These are phyloP conservation scores for Trichechus manatus DNA, from an alignment of 2,113 vertebrate genomes.

Conservation along the genomic window DNA sequence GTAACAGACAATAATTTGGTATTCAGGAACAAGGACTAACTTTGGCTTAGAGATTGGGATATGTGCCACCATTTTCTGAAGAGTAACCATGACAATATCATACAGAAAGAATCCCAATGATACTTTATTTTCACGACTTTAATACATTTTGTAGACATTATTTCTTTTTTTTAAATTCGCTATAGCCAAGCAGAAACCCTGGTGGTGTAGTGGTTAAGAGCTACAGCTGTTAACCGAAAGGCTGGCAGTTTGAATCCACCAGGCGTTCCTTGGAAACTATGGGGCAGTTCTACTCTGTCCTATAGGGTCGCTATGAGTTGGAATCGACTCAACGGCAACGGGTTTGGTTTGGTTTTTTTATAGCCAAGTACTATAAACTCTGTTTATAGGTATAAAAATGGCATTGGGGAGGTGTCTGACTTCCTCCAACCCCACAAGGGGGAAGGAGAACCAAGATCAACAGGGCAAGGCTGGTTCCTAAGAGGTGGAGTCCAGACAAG, in stretches of 20 bases:
- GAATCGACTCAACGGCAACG: too few species aligned
- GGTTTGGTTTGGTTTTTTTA: background rate
- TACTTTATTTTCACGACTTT: background rate
- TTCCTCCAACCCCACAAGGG: too few species aligned
- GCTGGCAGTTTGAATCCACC: too few species aligned
- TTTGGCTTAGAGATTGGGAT: background rate
- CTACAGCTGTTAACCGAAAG: too few species aligned
- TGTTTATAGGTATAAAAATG: background rate
- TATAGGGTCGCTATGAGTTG: too few species aligned
- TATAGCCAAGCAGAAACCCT: background rate
- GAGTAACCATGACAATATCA: conserved; percentile 8
- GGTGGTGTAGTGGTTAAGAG: too few species aligned
- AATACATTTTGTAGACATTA: conserved; percentile 9
- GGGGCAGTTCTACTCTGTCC: too few species aligned
- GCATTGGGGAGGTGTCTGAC: too few species aligned
- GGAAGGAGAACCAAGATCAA: too few species aligned
- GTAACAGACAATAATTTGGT: background rate
- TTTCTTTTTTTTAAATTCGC: background rate
- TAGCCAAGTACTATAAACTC: background rate
- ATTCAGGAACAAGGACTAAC: background rate
- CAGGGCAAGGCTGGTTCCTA: too few species aligned
- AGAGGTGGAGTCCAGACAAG: too few species aligned
- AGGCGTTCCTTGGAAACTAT: too few species aligned
- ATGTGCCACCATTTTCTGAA: background rate
- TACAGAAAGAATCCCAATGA: background rate